phyloP scores from a whole-genome alignment of 1,140 invertebrate genomes.

The Ruditapes philippinarum region DNA sequence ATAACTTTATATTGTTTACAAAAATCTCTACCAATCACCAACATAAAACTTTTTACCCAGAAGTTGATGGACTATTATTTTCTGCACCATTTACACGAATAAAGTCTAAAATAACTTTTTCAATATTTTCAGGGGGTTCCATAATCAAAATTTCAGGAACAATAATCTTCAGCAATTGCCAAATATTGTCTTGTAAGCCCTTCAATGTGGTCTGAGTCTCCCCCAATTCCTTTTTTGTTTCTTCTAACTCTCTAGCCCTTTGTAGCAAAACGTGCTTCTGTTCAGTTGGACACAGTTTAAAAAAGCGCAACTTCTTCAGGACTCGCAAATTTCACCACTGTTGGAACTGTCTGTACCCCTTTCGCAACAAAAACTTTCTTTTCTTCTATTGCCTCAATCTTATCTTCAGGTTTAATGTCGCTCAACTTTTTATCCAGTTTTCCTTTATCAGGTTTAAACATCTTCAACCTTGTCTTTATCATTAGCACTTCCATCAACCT shows the following conservation, averaged over 20 bases:
- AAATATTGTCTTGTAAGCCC: conserved; percentile 56
- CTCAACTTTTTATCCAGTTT: no score
- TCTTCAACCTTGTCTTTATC: conserved; percentile 5
- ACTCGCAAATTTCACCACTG: conserved; percentile 53
- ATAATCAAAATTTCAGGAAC: conserved; percentile 55
- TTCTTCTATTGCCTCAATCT: not conserved
- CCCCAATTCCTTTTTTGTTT: conserved; percentile 28
- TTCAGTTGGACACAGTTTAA: conserved; percentile 44
- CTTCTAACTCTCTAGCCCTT: conserved; percentile 52
- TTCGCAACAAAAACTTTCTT: conserved; percentile 46
- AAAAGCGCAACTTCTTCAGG: conserved; percentile 53
- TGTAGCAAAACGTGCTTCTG: conserved; percentile 45
- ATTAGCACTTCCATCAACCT: not conserved
- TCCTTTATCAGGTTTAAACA: conserved; percentile 37
- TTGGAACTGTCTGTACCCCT: conserved; percentile 57
- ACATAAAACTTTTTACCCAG: no score
- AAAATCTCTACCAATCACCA: no score
- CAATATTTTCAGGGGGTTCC: conserved; percentile 61
- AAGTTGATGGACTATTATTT: conserved; percentile 11
- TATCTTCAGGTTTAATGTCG: no score
- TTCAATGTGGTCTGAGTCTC: conserved; percentile 42
- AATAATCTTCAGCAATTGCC: conserved; percentile 59
- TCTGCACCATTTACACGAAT: conserved; percentile 61
- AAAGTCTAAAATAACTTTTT: conserved; percentile 64
- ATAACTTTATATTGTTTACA: no score